A percentile compares a stretch with the other conserved stretches of the same genome.
Evolutionary conservation across 2,797 vertebrate genomes (phyloP).

Genomic region (Rhinoraja longicauda): DNA sequence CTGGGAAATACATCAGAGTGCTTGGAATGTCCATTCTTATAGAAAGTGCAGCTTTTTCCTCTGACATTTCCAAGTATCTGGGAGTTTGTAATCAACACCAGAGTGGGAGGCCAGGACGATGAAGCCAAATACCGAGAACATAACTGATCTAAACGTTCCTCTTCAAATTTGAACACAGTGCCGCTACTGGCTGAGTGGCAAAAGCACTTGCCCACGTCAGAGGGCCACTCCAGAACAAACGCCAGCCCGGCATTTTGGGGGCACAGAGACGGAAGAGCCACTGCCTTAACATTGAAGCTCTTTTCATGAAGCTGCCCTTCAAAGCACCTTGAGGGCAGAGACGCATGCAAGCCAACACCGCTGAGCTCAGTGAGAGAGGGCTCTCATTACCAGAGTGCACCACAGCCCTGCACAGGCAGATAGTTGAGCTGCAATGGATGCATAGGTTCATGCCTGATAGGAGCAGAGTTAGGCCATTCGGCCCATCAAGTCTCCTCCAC

Average conservation of each 20-base stretch:
- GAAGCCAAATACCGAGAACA: background rate
- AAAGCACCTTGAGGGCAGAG: background rate
- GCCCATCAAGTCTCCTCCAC: too few relatives aligned
- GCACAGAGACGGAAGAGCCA: too few relatives aligned
- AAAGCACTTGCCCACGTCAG: too few relatives aligned
- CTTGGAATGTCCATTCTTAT: background rate
- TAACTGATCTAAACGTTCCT: background rate
- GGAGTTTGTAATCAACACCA: background rate
- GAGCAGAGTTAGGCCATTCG: too few relatives aligned
- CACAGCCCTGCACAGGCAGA: background rate
- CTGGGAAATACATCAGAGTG: conserved; percentile 8
- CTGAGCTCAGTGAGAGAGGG: background rate
- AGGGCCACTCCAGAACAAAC: background rate
- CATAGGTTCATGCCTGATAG: too few relatives aligned
- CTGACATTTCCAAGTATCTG: background rate
- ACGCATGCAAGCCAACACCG: background rate
- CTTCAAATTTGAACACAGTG: background rate
- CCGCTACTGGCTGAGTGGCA: background rate
- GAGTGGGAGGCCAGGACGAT: background rate
- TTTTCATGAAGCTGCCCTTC: background rate
- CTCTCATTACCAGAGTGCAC: background rate
- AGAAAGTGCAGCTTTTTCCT: background rate
- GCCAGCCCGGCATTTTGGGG: too few relatives aligned
- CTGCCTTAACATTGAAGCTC: background rate
- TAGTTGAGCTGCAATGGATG: background rate